Evolutionary conservation across 1,140 invertebrate species (phyloP).

Genomic region (Coenobita brevimanus): DNA sequence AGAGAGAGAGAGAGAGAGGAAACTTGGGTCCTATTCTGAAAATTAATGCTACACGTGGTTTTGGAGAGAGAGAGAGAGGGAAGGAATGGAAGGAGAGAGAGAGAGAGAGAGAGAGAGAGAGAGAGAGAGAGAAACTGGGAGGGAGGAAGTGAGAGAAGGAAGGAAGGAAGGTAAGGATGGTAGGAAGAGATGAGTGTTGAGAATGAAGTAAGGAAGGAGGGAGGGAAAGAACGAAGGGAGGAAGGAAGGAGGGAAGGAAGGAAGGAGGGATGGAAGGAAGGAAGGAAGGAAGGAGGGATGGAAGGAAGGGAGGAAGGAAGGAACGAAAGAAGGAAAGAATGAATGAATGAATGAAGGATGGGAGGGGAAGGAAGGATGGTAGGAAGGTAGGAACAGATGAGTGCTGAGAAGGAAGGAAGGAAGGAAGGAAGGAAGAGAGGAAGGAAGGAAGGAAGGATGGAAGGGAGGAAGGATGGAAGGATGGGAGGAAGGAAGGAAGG

Average conservation of each 20-base stretch:
- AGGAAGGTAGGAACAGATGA: neutral
- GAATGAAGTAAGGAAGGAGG: neutral
- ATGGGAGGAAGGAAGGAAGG: neutral
- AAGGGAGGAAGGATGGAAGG: too few species aligned
- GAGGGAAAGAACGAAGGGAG: neutral
- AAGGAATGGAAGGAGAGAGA: too few species aligned
- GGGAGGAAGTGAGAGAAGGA: neutral
- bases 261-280: neutral
- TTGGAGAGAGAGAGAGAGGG: too few species aligned
- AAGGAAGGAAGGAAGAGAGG: neutral
- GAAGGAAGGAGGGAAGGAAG: neutral
- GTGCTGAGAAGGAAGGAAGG: neutral
- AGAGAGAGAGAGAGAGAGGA: neutral
- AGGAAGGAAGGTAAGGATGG: neutral
- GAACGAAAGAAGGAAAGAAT: neutral
- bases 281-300: neutral
- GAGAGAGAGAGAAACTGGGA: neutral
- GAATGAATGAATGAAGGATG: neutral
- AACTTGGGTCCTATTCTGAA: too few species aligned
- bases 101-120: neutral
- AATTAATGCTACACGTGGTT: too few species aligned
- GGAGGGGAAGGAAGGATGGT: neutral
- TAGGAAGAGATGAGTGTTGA: neutral
- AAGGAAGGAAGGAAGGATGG: neutral
- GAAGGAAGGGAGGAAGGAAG: constrained; percentile 1